Evolutionary conservation across 2,888 invertebrate genomes (phyloP).

Genomic region (Harpalus rufipes): DNA sequence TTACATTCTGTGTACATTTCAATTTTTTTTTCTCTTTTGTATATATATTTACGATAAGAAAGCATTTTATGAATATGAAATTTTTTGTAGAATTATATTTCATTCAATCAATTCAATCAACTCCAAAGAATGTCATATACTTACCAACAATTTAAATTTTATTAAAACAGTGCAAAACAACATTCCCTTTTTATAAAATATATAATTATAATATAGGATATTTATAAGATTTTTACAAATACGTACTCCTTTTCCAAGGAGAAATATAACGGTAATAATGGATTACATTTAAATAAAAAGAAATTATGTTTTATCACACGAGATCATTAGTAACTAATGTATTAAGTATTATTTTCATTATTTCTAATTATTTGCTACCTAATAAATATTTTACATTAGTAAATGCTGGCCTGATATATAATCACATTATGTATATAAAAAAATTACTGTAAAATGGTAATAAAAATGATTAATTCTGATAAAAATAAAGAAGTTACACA

Average conservation of each 20-base stretch:
- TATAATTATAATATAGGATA: slow-evolving; percentile 62
- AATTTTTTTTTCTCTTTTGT: no score
- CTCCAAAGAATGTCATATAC: background rate
- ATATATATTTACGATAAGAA: no score
- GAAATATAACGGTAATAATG: slow-evolving; percentile 51
- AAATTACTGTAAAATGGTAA: slow-evolving; percentile 32
- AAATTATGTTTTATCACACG: slow-evolving; percentile 63
- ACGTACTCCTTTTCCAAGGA: slow-evolving; percentile 40
- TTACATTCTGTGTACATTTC: no score
- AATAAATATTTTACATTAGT: slow-evolving; percentile 50
- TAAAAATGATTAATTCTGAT: slow-evolving; percentile 12
- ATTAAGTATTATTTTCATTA: slow-evolving; percentile 38
- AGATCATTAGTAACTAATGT: slow-evolving; percentile 56
- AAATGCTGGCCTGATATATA: slow-evolving; percentile 51
- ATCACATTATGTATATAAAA: slow-evolving; percentile 54
- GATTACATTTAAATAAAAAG: slow-evolving; percentile 62
- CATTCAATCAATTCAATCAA: no score
- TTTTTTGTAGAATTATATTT: no score
- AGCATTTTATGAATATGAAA: no score
- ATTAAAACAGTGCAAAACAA: background rate
- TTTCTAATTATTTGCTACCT: slow-evolving; percentile 31
- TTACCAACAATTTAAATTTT: background rate
- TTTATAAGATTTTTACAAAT: slow-evolving; percentile 63
- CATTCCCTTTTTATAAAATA: slow-evolving; percentile 61
- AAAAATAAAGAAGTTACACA: slow-evolving; percentile 34